Percentiles rank a stretch among this genome's conserved stretches.
Conservation (phyloP, 2,113 vertebrate species). For the Sorex fumeus region DNA sequence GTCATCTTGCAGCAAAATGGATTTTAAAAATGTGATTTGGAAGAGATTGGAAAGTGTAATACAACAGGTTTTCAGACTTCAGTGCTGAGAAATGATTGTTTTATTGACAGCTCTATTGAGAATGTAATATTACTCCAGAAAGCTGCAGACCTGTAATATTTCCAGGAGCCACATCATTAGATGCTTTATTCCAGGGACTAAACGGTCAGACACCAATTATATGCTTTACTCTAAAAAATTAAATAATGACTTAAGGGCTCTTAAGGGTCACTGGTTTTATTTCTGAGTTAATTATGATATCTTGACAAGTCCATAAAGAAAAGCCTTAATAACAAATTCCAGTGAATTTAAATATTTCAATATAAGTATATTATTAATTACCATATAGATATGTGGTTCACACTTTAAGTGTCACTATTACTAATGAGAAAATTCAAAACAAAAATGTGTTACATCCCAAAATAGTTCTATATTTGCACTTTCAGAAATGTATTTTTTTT, state of each 20-base stretch:
- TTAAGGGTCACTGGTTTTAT: conserved; percentile 54
- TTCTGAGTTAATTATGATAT: conserved; percentile 65
- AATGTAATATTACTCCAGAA: conserved; percentile 63
- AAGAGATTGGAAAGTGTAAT: conserved; percentile 81
- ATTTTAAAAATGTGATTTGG: conserved; percentile 83
- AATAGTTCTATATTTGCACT: conserved; percentile 18
- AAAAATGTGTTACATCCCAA: background rate
- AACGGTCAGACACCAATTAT: conserved; percentile 66
- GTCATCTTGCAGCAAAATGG: conserved; percentile 79
- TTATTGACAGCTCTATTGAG: conserved; percentile 76
- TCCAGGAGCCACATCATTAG: conserved; percentile 47
- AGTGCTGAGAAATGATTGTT: conserved; percentile 73
- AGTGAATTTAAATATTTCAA: conserved; percentile 54
- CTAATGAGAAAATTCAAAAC: conserved; percentile 58
- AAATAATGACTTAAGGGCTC: conserved; percentile 54
- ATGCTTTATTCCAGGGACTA: conserved; percentile 63
- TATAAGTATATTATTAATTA: conserved; percentile 47
- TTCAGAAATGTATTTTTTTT: conserved; percentile 2
- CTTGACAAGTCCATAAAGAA: conserved; percentile 56
- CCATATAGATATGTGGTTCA: conserved; percentile 1
- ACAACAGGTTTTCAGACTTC: conserved; percentile 78
- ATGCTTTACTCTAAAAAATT: conserved; percentile 65
- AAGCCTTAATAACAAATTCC: conserved; percentile 50
- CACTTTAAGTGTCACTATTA: conserved; percentile 35
- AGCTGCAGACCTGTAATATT: background rate